Conservation (phyloP, 2,888 invertebrate species). For the Plusia festucae region DNA sequence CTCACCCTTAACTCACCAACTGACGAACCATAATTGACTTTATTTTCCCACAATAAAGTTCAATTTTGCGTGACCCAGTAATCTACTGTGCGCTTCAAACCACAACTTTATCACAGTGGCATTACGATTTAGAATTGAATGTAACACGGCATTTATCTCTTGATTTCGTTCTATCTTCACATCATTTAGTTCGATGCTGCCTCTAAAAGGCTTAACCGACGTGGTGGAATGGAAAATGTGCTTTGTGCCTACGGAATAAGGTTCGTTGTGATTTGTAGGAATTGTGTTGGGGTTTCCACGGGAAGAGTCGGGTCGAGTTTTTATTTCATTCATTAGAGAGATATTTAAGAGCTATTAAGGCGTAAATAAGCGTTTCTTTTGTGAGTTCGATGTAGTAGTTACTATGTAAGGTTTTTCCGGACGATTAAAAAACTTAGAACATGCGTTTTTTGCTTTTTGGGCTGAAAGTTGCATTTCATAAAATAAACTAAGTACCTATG, state of each 20-base stretch:
- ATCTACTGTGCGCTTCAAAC: constrained; percentile 39
- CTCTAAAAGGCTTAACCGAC: constrained; percentile 62
- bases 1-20: constrained; percentile 70
- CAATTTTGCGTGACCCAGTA: constrained; percentile 51
- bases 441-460: background rate
- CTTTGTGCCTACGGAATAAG: constrained; percentile 49
- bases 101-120: constrained; percentile 55
- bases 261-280: constrained; percentile 46
- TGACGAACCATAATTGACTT: constrained; percentile 64
- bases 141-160: constrained; percentile 68
- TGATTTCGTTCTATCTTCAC: constrained; percentile 80
- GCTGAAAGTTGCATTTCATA: too few relatives aligned
- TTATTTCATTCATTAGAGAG: constrained; percentile 76
- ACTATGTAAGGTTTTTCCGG: constrained; percentile 29
- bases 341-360: constrained; percentile 75
- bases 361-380: constrained; percentile 68
- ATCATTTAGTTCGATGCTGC: constrained; percentile 71
- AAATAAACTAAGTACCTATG: too few relatives aligned
- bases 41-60: constrained; percentile 57
- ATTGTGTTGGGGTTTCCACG: constrained; percentile 49
- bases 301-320: constrained; percentile 59
- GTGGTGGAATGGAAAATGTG: constrained; percentile 39
- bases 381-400: constrained; percentile 25
- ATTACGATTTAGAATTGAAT: constrained; percentile 70
- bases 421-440: constrained; percentile 10